Conservation (phyloP, 2,797 vertebrate genomes). For the Acomys russatus region DNA sequence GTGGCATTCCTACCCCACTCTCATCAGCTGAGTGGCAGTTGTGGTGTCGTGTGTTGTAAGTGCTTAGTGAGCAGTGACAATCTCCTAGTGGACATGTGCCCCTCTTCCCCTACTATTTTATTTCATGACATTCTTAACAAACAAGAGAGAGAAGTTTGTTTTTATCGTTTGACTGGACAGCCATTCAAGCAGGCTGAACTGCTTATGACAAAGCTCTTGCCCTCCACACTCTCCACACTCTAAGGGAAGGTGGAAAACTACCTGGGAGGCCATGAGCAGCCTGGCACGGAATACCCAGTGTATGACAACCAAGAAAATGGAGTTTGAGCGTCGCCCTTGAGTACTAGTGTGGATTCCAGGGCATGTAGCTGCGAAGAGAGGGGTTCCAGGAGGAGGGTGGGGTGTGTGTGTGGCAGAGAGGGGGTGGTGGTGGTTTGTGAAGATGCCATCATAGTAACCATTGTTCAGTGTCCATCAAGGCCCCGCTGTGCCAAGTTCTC, state of each 20-base stretch:
- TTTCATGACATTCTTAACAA: not conserved
- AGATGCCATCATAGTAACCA: not conserved
- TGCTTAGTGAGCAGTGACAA: not conserved
- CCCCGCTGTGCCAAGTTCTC: not conserved
- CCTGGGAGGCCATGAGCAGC: not conserved
- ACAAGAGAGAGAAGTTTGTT: not conserved
- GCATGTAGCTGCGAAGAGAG: not conserved
- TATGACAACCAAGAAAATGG: not conserved
- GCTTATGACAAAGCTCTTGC: not conserved
- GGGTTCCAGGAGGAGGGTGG: not conserved
- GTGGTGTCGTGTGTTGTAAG: not conserved
- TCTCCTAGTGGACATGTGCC: slow-evolving; percentile 32
- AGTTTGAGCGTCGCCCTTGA: not conserved
- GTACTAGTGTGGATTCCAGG: not conserved
- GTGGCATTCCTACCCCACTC: not conserved
- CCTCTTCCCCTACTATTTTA: not conserved
- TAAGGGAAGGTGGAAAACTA: not conserved
- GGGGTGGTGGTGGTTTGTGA: not conserved
- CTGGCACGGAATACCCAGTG: not conserved
- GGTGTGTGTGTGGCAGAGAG: not conserved
- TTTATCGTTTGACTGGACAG: not conserved
- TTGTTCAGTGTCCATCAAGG: not conserved
- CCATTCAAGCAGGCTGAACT: not conserved
- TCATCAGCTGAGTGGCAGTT: not conserved
- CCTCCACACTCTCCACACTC: not conserved